A percentile compares a stretch with the other conserved stretches of the same genome.
These are phyloP conservation scores for Molossus alvarezi DNA, from an alignment of 2,797 vertebrate genomes.

Conservation along the genomic window DNA sequence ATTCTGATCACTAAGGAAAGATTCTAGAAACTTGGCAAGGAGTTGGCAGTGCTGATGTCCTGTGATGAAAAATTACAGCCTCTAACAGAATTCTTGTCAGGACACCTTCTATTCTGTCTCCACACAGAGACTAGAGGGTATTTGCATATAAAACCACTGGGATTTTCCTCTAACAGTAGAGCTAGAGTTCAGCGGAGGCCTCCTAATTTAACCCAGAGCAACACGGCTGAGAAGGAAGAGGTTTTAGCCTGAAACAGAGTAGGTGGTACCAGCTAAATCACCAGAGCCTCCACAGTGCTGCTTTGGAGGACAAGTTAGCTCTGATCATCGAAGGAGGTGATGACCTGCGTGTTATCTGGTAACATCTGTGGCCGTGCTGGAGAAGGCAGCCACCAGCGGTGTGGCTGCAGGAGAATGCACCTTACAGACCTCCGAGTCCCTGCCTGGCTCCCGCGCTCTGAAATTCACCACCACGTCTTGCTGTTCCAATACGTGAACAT, in stretches of 20 bases:
- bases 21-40: conserved; percentile 21
- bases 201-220: background rate
- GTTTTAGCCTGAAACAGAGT: background rate
- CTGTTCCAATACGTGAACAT: background rate
- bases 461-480: background rate
- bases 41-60: background rate
- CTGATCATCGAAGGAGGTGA: background rate
- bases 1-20: background rate
- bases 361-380: background rate
- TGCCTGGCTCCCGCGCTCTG: background rate
- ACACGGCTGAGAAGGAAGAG: background rate
- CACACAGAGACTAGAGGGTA: background rate
- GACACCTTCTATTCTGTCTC: background rate
- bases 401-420: background rate
- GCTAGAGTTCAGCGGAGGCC: background rate
- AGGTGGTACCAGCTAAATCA: background rate
- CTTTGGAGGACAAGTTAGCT: background rate
- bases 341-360: background rate
- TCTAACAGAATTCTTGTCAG: background rate
- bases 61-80: background rate
- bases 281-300: too few relatives aligned
- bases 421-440: background rate
- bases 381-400: background rate
- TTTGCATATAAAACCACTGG: background rate
- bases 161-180: background rate